Conservation (phyloP, 2,888 invertebrate genomes). For the Leptopilina drosophilae region DNA sequence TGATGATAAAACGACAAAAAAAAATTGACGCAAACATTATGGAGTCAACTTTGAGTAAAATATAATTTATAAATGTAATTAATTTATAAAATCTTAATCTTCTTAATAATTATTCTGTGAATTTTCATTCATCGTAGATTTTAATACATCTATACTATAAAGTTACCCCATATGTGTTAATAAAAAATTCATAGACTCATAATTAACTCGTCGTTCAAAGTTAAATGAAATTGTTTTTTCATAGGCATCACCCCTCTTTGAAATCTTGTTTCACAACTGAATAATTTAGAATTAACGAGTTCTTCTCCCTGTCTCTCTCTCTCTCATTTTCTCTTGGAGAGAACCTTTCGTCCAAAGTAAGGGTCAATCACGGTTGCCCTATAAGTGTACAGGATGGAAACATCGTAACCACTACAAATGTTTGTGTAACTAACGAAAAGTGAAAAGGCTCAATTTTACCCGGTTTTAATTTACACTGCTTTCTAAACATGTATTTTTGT, state of each 20-base stretch:
- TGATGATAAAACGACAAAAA: too few relatives aligned
- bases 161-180: constrained; percentile 5
- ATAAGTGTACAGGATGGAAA: constrained; percentile 16
- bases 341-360: constrained; percentile 24
- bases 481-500: constrained; percentile 10
- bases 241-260: background rate
- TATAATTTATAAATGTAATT: too few relatives aligned
- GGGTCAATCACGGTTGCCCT: constrained; percentile 38
- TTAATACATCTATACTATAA: background rate
- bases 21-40: too few relatives aligned
- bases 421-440: constrained; percentile 33
- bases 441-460: constrained; percentile 30
- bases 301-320: background rate
- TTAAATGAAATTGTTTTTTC: constrained; percentile 31
- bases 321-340: background rate
- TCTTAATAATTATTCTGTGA: background rate
- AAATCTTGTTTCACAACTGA: constrained; percentile 23
- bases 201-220: constrained; percentile 10
- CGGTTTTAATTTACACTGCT: constrained; percentile 21
- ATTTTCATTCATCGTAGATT: background rate
- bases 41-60: too few relatives aligned
- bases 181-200: background rate
- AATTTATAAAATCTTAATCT: constrained; percentile 10
- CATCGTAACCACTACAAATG: constrained; percentile 27
- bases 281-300: constrained; percentile 37